Conservation (phyloP, 2,113 vertebrate species). For the Sarotherodon lohbergeri region DNA sequence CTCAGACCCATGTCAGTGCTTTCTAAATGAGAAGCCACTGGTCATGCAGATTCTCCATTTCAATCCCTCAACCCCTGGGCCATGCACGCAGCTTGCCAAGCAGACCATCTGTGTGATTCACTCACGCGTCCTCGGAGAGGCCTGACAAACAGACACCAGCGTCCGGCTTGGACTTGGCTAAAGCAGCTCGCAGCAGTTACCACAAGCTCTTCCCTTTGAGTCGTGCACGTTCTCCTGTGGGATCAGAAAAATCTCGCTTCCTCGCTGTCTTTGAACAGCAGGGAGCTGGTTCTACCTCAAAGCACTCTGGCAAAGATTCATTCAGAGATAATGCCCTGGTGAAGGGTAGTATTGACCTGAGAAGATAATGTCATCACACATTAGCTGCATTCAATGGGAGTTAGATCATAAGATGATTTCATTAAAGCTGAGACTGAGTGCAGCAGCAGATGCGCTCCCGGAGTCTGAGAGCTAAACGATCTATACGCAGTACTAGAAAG, state of each 20-base stretch:
- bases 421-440: conserved; percentile 30
- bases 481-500: neutral
- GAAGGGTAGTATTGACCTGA: conserved; percentile 32
- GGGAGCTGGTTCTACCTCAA: neutral
- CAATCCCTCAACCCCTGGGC: neutral
- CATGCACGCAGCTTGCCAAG: neutral
- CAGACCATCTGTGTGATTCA: conserved; percentile 28
- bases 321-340: neutral
- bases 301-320: conserved; percentile 1
- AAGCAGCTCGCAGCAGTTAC: neutral
- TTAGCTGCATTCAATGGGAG: conserved; percentile 18
- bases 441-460: neutral
- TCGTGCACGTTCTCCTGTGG: neutral
- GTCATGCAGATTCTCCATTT: neutral
- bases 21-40: neutral
- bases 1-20: neutral
- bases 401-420: conserved; percentile 37
- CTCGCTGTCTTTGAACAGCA: neutral
- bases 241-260: neutral
- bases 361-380: conserved; percentile 40
- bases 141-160: neutral
- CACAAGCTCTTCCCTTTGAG: neutral
- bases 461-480: neutral
- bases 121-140: conserved; percentile 14
- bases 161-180: neutral